Conservation (phyloP, 2,888 invertebrate genomes). For the Cephus rjabovi region DNA sequence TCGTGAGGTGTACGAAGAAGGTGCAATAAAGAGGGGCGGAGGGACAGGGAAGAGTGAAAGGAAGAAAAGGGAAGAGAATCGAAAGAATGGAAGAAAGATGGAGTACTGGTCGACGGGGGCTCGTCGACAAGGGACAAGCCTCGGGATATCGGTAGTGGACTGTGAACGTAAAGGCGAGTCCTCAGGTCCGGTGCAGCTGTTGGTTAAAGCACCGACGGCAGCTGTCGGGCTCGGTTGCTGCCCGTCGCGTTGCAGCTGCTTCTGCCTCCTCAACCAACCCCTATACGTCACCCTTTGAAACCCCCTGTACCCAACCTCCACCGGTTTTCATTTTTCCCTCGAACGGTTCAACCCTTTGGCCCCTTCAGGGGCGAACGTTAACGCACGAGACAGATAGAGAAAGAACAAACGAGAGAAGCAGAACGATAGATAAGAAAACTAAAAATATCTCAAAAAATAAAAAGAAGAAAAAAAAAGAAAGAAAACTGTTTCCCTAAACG, state of each 20-base stretch:
- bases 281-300: constrained; percentile 49
- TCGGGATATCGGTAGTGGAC: too few species aligned
- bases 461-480: too few species aligned
- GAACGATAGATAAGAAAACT: too few species aligned
- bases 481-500: too few species aligned
- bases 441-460: too few species aligned
- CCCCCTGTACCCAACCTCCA: constrained; percentile 11
- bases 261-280: constrained; percentile 42
- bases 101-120: not conserved
- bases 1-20: too few species aligned
- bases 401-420: too few species aligned
- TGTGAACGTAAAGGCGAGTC: constrained; percentile 7
- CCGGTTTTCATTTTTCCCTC: constrained; percentile 10
- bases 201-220: constrained; percentile 61
- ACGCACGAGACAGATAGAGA: too few species aligned
- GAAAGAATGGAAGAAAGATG: constrained; percentile 26
- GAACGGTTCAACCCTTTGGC: too few species aligned
- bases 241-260: constrained; percentile 56
- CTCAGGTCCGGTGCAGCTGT: constrained; percentile 54
- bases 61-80: constrained; percentile 22
- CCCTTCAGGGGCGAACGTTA: too few species aligned
- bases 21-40: constrained; percentile 5
- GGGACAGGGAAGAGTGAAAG: constrained; percentile 14
- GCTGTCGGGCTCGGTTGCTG: constrained; percentile 46
- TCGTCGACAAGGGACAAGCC: too few species aligned